These are phyloP conservation scores for Tenthredo livida DNA, from an alignment of 2,888 invertebrate species.

Conservation along the genomic window DNA sequence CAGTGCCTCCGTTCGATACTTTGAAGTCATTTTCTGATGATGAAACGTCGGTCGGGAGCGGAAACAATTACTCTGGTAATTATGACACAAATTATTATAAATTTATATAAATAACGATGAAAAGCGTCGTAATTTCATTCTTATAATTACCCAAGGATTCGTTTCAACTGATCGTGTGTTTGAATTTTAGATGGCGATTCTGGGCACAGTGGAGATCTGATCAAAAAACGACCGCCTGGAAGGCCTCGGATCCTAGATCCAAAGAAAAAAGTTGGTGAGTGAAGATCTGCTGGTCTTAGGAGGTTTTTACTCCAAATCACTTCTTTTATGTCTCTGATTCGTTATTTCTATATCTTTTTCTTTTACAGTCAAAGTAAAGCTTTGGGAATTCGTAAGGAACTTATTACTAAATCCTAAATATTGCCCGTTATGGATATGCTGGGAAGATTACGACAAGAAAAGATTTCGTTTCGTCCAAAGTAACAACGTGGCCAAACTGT, in stretches of 20 bases:
- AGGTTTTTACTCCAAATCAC: conserved; percentile 36
- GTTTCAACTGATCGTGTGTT: not conserved
- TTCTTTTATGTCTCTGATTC: conserved; percentile 16
- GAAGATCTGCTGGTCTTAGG: not conserved
- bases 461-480: conserved; percentile 91
- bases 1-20: conserved; percentile 13
- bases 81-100: not conserved
- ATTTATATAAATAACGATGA: not conserved
- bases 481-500: conserved; percentile 88
- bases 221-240: conserved; percentile 79
- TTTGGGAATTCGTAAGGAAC: conserved; percentile 91
- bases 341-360: not conserved
- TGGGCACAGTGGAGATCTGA: conserved; percentile 78
- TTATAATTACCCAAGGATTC: not conserved
- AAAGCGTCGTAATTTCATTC: not conserved
- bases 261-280: conserved; percentile 61
- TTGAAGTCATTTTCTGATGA: conserved; percentile 6
- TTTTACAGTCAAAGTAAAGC: conserved; percentile 90
- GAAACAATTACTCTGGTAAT: conserved; percentile 34
- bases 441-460: conserved; percentile 89
- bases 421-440: conserved; percentile 88
- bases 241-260: conserved; percentile 70
- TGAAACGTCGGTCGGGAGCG: conserved; percentile 16
- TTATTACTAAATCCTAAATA: conserved; percentile 85
- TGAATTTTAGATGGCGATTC: conserved; percentile 30